Evolutionary conservation across 2,888 invertebrate genomes (phyloP).

Genomic region (Metellina segmentata): DNA sequence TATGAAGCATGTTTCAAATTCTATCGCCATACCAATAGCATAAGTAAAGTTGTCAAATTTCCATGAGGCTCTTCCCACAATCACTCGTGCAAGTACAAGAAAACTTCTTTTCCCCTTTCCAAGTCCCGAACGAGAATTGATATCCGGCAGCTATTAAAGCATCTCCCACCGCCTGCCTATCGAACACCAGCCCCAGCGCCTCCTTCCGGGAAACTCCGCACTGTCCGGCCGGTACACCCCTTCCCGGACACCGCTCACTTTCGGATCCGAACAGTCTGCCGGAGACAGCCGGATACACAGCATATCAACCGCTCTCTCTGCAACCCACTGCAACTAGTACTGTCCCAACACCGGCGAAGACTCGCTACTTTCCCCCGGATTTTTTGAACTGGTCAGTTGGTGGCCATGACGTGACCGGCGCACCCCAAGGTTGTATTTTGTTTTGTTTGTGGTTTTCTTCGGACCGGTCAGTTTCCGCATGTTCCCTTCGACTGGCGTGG

Average conservation of each 20-base stretch:
- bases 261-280: conserved; percentile 32
- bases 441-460: not conserved
- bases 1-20: too few species aligned
- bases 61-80: too few species aligned
- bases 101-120: conserved; percentile 10
- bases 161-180: conserved; percentile 16
- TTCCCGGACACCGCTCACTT: conserved; percentile 41
- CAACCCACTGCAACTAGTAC: not conserved
- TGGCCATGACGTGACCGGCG: conserved; percentile 48
- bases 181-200: conserved; percentile 60
- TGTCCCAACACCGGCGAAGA: not conserved
- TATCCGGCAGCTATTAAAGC: conserved; percentile 57
- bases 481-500: conserved; percentile 37
- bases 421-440: conserved; percentile 10
- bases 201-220: conserved; percentile 44
- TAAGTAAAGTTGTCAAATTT: too few species aligned
- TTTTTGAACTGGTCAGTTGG: not conserved
- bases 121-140: conserved; percentile 18
- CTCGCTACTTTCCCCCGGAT: not conserved
- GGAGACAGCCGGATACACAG: conserved; percentile 38
- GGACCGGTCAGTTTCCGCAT: conserved; percentile 45
- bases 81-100: not conserved
- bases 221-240: conserved; percentile 22
- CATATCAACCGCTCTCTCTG: conserved; percentile 5
- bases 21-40: too few species aligned